A percentile compares a stretch with the other conserved stretches of the same genome.
Conservation (phyloP, 2,113 vertebrate species). For the Xiphophorus maculatus region DNA sequence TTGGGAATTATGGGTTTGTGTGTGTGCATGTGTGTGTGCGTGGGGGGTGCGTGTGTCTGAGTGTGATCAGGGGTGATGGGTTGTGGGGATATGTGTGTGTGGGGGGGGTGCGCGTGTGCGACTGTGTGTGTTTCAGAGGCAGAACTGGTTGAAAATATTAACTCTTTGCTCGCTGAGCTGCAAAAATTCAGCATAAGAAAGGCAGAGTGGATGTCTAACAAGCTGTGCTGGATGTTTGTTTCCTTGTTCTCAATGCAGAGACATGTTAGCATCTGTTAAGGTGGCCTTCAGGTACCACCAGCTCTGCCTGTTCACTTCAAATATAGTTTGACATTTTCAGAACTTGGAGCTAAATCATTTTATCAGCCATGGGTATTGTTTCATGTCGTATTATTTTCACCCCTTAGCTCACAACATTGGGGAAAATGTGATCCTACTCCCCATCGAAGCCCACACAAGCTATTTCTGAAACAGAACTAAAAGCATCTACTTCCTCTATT, state of each 20-base stretch:
- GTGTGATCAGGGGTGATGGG: slow-evolving; percentile 71
- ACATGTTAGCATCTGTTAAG: slow-evolving; percentile 23
- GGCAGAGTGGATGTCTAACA: slow-evolving; percentile 47
- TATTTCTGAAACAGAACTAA: slow-evolving; percentile 62
- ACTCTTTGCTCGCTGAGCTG: slow-evolving; percentile 70
- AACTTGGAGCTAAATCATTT: slow-evolving; percentile 18
- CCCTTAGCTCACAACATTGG: slow-evolving; percentile 16
- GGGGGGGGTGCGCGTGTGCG: neutral
- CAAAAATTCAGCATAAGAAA: slow-evolving; percentile 56
- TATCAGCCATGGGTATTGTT: neutral
- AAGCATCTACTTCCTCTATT: slow-evolving; percentile 56
- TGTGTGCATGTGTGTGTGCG: slow-evolving; percentile 48
- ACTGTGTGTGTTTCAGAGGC: slow-evolving; percentile 60
- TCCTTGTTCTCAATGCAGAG: slow-evolving; percentile 13
- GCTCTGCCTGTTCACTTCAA: slow-evolving; percentile 33
- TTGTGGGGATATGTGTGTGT: slow-evolving; percentile 52
- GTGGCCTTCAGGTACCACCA: slow-evolving; percentile 13
- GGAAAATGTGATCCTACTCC: slow-evolving; percentile 44
- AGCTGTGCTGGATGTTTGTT: slow-evolving; percentile 33
- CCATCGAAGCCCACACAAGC: slow-evolving; percentile 26
- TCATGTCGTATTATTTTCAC: neutral
- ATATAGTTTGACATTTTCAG: slow-evolving; percentile 33
- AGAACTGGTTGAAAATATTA: slow-evolving; percentile 79
- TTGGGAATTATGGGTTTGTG: slow-evolving; percentile 65
- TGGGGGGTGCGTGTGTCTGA: slow-evolving; percentile 39